A percentile compares a stretch with the other conserved stretches of the same genome.
Conservation (phyloP, 2,888 invertebrate species). For the Aspidiotus destructor region DNA sequence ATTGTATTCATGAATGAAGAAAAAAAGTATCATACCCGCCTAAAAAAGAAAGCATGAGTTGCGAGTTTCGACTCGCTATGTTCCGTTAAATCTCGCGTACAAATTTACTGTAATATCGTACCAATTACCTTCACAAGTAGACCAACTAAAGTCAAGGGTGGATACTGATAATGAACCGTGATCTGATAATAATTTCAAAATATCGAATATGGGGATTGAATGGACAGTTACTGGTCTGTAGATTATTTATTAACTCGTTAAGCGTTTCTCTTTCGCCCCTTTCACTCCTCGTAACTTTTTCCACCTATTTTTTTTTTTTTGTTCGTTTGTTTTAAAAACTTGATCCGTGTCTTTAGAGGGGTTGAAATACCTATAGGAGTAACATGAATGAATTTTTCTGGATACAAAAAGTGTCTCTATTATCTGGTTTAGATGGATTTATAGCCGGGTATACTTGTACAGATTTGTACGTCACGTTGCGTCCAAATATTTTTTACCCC, state of each 20-base stretch:
- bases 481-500: slow-evolving; percentile 23
- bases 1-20: neutral
- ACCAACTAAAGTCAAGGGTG: too few relatives aligned
- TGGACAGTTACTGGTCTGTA: slow-evolving; percentile 5
- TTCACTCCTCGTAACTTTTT: too few relatives aligned
- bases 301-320: neutral
- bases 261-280: neutral
- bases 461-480: slow-evolving; percentile 21
- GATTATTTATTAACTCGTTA: slow-evolving; percentile 8
- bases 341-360: neutral
- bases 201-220: neutral
- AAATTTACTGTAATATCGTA: too few relatives aligned
- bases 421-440: slow-evolving; percentile 18
- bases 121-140: too few relatives aligned
- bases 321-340: neutral
- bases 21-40: neutral
- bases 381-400: slow-evolving; percentile 11
- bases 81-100: neutral
- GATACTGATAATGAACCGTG: too few relatives aligned
- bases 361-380: neutral
- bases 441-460: neutral
- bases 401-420: slow-evolving; percentile 19
- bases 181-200: too few relatives aligned
- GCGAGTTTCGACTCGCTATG: neutral
- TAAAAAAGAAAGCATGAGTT: neutral